Base-by-base conservation (phyloP, 2,888 invertebrate species). In the Drosophila engyochracea region DNA sequence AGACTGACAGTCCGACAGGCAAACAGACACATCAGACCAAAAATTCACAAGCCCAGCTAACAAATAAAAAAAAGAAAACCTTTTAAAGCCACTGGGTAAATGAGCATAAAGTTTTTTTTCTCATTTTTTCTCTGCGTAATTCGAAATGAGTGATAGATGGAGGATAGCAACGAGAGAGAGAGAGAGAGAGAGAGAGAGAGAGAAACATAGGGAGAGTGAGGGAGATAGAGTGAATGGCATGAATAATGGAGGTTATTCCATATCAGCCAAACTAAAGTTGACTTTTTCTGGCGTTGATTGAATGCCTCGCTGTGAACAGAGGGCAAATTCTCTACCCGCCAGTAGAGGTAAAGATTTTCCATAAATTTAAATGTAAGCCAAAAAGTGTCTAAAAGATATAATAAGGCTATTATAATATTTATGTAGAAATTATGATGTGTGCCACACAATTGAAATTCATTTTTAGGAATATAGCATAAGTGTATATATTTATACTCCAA, bases 11-110 rank as follows among this genome's bases (percentile, higher is more conserved):
- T 22, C 25, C 47, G 47, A 47, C 59, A 59, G 57, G 55, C 71
- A 60, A 63, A 65, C 54, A 64, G 54, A 66, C 53, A 71, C 49
- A 75, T 79, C 57, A 76, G 62, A 31, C 39, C 54, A 68, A 59
- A 47, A 53, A 67, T 22, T 41, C 54, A 16, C 9, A 31, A 44
- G 25, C 39, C n/a, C 16, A 28, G 3, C 33, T 1, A 44, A 58
- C 10, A 58, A 58, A 58, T 58, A 31, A 60, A 30, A 30, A 28
- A 39, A 62, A 67, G 61, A 70, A 76, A 81, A 75, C 70, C 71
- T 85, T 72, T 84, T 85, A 81, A 84, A 84, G 88, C 85, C 83
- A 62, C 74, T 53, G 73, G 80, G 68, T 71, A 86, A 87, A 70
- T 79, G 81, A 81, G 81, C 82, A 72, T 74, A 82, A 85, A 82